Base-by-base conservation (phyloP, 2,888 invertebrate species). In the Ephialtes manifestator region DNA sequence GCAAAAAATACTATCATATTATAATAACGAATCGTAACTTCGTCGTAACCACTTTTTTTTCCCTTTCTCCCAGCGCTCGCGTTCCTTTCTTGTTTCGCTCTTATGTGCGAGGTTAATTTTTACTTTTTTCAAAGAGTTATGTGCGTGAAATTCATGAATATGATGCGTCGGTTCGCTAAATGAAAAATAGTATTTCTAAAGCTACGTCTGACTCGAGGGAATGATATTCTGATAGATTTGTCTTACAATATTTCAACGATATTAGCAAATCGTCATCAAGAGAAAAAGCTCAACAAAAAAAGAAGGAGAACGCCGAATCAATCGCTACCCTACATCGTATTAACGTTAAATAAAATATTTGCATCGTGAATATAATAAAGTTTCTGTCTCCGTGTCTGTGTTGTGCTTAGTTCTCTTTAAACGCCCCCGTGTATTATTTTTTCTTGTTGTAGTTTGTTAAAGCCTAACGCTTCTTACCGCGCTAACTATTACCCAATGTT, bases 401-500 rank as follows among this genome's bases (percentile, higher is more conserved):
- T 75, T 74, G 75, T 81, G 51, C 71, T 39, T 72, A 48, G 43
- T 67, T 77, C 31, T 81, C 72, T 43, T 72, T 74, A 55, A 80
- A 83, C 43, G 68, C 46, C 77, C 84, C 83, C 76, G 48, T 65
- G 46, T 74, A 15, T 43, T 35, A 55, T 58, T 76, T 84, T 51
- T 65, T 82, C 80, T 81, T n/a, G n/a, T n/a, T n/a, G n/a, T n/a
- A n/a, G 80, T 63, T 86, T 83, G 82, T 89, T 90, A 90, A 91
- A 90, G 88, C 88, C 88, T 89, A 89, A 88, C 82, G 87, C 86
- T 84, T 86, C 89, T 90, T 89, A 90, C 87, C 89, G 88, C 88
- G 76, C 90, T 91, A 92, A 86, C 89, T 92, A 91, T 88, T 92
- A 93, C 92, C 92, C 91, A 92, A 90, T 90, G 89, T 92, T 93